Conservation (phyloP, 2,888 invertebrate genomes). For the Sinelater perroti region DNA sequence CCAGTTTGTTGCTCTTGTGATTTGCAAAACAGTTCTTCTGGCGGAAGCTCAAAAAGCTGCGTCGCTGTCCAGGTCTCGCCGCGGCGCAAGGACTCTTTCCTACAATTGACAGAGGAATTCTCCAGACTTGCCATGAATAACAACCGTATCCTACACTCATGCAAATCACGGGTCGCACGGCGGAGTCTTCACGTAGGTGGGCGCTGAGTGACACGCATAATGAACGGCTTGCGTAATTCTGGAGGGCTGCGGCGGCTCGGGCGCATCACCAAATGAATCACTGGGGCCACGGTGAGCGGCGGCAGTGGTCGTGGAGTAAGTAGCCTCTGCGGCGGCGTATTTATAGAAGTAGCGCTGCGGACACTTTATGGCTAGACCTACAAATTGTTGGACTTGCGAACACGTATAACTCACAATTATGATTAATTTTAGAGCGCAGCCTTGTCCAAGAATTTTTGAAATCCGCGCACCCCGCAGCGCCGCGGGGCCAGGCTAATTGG, state of each 20-base stretch:
- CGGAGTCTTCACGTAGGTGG: conserved; percentile 1
- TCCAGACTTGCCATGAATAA: conserved; percentile 1
- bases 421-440: conserved; percentile 11
- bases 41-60: not conserved
- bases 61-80: not conserved
- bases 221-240: conserved; percentile 12
- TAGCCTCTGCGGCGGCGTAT: not conserved
- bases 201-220: conserved; percentile 20
- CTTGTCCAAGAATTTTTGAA: conserved; percentile 3
- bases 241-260: conserved; percentile 2
- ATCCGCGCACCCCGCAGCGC: not conserved
- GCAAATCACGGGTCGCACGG: conserved; percentile 15
- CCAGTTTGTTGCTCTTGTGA: not conserved
- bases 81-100: too few species aligned
- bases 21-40: not conserved
- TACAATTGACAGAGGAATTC: conserved; percentile 4
- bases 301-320: not conserved
- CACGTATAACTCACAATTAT: conserved; percentile 9
- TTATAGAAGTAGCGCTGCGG: not conserved
- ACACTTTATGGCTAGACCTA: conserved; percentile 1
- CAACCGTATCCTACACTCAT: conserved; percentile 10
- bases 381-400: conserved; percentile 3
- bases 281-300: not conserved
- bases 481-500: not conserved
- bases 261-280: conserved; percentile 14